These are phyloP conservation scores for Nasalis larvatus DNA, from an alignment of 2,113 vertebrate species.

Conservation along the genomic window DNA sequence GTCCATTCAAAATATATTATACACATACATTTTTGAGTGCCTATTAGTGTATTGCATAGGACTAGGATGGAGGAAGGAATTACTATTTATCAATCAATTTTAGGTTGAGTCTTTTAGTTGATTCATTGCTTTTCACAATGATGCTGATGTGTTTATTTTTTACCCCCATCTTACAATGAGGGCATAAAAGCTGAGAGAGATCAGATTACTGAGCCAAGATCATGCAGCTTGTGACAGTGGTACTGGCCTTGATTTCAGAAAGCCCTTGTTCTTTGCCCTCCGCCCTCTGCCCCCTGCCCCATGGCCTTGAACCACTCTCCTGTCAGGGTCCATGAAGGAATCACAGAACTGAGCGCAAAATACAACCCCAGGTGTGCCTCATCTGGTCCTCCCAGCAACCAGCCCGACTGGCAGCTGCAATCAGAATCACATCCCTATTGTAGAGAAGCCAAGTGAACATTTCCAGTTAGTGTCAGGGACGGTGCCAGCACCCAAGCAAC, in stretches of 20 bases:
- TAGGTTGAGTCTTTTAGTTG: not conserved
- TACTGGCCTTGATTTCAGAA: not conserved
- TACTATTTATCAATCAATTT: not conserved
- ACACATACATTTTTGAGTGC: not conserved
- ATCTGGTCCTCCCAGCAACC: accelerated
- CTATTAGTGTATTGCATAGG: not conserved
- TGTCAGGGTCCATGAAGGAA: not conserved
- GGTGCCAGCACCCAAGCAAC: not conserved
- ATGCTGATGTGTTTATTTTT: not conserved
- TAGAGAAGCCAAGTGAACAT: not conserved
- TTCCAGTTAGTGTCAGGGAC: not conserved
- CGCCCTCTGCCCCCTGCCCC: too few relatives aligned
- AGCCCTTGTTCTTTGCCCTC: not conserved
- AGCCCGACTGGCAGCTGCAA: accelerated
- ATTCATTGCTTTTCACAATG: not conserved
- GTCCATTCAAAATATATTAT: not conserved
- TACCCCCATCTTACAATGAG: not conserved
- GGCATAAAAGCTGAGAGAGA: not conserved
- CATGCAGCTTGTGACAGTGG: not conserved
- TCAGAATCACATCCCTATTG: accelerated
- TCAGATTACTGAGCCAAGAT: not conserved
- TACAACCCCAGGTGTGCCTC: not conserved
- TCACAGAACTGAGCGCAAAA: not conserved
- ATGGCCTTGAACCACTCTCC: too few relatives aligned
- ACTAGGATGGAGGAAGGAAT: not conserved